A percentile compares a stretch with the other conserved stretches of the same genome.
Evolutionary conservation across 2,888 invertebrate genomes (phyloP).

Genomic region (Heteropelma amictum): DNA sequence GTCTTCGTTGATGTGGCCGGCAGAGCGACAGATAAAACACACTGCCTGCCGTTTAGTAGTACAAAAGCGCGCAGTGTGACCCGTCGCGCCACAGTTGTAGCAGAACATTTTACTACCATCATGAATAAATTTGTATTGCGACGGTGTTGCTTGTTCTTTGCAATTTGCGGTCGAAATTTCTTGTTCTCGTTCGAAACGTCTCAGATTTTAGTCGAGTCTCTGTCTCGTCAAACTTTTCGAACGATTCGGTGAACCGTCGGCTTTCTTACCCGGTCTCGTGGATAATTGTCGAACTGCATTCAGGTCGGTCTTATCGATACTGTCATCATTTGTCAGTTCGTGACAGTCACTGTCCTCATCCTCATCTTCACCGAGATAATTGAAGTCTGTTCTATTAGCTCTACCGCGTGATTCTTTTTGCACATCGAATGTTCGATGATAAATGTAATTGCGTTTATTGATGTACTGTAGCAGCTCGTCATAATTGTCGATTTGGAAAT

Average conservation of each 20-base stretch:
- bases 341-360: background rate
- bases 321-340: background rate
- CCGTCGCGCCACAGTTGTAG: constrained; percentile 31
- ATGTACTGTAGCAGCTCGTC: constrained; percentile 32
- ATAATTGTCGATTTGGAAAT: constrained; percentile 19
- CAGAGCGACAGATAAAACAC: constrained; percentile 1
- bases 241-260: background rate
- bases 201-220: constrained; percentile 21
- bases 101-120: constrained; percentile 17
- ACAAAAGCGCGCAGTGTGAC: constrained; percentile 30
- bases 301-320: background rate
- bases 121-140: background rate
- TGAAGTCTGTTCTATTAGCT: background rate
- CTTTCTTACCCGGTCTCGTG: background rate
- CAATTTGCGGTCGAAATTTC: background rate
- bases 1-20: constrained; percentile 23
- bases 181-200: background rate
- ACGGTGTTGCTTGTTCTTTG: background rate
- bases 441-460: constrained; percentile 40
- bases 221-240: constrained; percentile 21
- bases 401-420: constrained; percentile 1
- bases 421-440: constrained; percentile 20
- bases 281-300: background rate
- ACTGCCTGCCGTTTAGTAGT: constrained; percentile 15
- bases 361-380: background rate